Percentiles rank a stretch among this genome's conserved stretches.
phyloP scores from a whole-genome alignment of 2,113 vertebrate genomes.

The Morone chrysops region DNA sequence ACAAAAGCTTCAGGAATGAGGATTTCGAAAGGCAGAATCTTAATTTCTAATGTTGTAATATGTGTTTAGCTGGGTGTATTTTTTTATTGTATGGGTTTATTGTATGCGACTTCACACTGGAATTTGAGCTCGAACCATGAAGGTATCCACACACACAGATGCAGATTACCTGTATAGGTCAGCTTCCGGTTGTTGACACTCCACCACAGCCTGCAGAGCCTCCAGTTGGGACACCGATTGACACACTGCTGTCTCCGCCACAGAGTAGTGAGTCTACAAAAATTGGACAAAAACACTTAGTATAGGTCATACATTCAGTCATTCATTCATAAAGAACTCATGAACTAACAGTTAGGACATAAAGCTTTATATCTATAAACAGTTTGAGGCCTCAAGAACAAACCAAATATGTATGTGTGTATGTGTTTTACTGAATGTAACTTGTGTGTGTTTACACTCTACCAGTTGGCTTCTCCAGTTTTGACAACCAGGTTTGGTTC shows the following conservation, averaged over 20 bases:
- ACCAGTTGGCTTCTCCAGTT: not conserved
- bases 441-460: not conserved
- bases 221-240: constrained; percentile 93
- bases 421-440: not conserved
- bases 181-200: constrained; percentile 97
- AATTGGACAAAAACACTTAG: not conserved
- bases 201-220: constrained; percentile 92
- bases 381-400: not conserved
- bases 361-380: not conserved
- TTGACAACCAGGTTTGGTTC: not conserved
- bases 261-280: constrained; percentile 90
- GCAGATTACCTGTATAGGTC: constrained; percentile 93
- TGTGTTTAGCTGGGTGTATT: not conserved
- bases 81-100: not conserved
- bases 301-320: too few relatives aligned
- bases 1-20: not conserved
- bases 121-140: not conserved
- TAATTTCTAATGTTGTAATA: not conserved
- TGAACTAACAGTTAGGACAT: not conserved
- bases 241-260: constrained; percentile 93
- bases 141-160: not conserved
- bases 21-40: too few relatives aligned
- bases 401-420: not conserved
- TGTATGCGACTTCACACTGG: not conserved
- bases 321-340: too few relatives aligned